Conservation (phyloP, 1,140 invertebrate genomes). For the Panulirus ornatus region DNA sequence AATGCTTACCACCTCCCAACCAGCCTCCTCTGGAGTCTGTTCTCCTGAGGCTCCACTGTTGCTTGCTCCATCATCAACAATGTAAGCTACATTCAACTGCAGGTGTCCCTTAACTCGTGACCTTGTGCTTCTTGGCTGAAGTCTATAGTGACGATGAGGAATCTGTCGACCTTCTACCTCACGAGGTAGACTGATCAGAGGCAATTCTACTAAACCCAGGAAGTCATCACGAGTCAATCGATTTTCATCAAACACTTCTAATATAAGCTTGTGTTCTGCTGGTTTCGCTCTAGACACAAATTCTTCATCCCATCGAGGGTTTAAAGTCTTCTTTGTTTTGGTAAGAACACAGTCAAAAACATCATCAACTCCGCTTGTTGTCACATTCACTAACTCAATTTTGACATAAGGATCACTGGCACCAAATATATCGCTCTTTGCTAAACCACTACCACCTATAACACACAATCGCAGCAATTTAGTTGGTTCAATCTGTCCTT, state of each 20-base stretch:
- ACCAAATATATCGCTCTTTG: conserved; percentile 99
- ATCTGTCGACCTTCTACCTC: conserved; percentile 88
- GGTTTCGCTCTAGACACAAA: conserved; percentile 95
- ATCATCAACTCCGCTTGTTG: conserved; percentile 83
- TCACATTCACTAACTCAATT: conserved; percentile 87
- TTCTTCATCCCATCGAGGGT: conserved; percentile 97
- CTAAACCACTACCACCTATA: conserved; percentile 91
- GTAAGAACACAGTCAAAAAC: conserved; percentile 95
- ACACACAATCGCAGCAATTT: conserved; percentile 79
- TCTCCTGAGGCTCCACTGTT: conserved; percentile 58
- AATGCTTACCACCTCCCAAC: conserved; percentile 88
- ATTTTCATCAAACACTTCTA: conserved; percentile 99
- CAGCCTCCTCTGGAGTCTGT: conserved; percentile 79
- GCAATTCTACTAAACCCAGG: conserved; percentile 95
- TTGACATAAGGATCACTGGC: conserved; percentile 98
- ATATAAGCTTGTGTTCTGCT: conserved; percentile 92
- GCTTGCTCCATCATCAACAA: conserved; percentile 79
- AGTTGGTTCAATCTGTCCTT: conserved; percentile 68
- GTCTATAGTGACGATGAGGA: conserved; percentile 88
- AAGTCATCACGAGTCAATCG: conserved; percentile 98
- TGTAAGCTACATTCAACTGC: conserved; percentile 92
- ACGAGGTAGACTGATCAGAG: conserved; percentile 86
- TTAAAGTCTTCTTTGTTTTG: conserved; percentile 97
- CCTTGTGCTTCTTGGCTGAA: conserved; percentile 94
- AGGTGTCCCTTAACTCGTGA: conserved; percentile 94